These are phyloP conservation scores for Ciconia nigra DNA, from an alignment of 2,797 vertebrate species.

Conservation along the genomic window DNA sequence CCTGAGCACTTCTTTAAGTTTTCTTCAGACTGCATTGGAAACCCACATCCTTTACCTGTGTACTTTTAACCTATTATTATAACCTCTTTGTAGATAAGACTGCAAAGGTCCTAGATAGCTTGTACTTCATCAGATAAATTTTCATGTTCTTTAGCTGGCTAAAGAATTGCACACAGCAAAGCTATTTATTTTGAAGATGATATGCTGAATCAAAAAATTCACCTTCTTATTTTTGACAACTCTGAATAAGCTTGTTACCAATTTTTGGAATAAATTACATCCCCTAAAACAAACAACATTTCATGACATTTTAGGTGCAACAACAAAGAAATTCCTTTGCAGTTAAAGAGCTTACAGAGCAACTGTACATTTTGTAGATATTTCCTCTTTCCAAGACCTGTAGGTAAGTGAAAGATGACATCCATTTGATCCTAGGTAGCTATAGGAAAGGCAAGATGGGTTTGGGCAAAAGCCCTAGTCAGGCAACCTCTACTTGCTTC, in stretches of 20 bases:
- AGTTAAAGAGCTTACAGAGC: not conserved
- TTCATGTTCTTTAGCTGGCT: not conserved
- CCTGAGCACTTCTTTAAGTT: not conserved
- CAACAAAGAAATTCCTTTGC: not conserved
- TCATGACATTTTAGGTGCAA: not conserved
- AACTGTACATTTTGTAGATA: not conserved
- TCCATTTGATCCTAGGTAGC: not conserved
- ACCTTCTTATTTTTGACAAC: not conserved
- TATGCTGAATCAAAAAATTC: not conserved
- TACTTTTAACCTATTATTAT: not conserved
- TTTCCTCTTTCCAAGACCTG: not conserved
- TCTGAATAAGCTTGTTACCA: not conserved
- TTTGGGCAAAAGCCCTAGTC: not conserved
- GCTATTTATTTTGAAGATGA: not conserved
- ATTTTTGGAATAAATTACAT: not conserved
- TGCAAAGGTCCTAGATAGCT: not conserved
- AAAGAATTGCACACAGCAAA: not conserved
- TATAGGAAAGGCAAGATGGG: not conserved
- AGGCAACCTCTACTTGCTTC: not conserved
- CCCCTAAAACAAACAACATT: not conserved
- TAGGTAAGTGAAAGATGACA: not conserved
- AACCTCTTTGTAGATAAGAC: not conserved
- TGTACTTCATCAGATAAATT: not conserved
- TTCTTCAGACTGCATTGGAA: not conserved
- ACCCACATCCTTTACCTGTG: not conserved